Conservation (phyloP, 1,140 invertebrate species). For the Ostrea denselamellosa region DNA sequence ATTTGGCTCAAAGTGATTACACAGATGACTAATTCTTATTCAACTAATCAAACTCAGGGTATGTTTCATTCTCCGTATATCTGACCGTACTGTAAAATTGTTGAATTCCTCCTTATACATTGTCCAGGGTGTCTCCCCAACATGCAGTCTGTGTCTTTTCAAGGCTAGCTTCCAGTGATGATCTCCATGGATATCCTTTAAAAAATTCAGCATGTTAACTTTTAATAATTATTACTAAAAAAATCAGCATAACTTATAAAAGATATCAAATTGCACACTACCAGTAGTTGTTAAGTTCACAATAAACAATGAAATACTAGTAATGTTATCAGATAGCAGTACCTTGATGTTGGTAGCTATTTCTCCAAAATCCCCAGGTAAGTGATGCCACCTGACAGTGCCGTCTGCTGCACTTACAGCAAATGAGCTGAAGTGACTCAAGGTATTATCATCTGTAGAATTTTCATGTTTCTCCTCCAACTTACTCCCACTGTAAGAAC, state of each 20-base stretch:
- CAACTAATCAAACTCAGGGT: too few species aligned
- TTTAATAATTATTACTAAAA: background rate
- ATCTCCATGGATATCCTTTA: conserved; percentile 64
- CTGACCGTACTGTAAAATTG: conserved; percentile 66
- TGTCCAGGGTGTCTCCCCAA: conserved; percentile 73
- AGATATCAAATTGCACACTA: background rate
- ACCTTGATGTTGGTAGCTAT: conserved; percentile 62
- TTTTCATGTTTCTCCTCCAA: conserved; percentile 42
- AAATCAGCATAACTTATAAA: background rate
- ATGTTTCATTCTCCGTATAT: too few species aligned
- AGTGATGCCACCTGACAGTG: conserved; percentile 70
- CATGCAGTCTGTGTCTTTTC: conserved; percentile 68
- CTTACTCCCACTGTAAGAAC: background rate
- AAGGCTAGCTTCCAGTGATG: conserved; percentile 76
- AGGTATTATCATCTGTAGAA: conserved; percentile 56
- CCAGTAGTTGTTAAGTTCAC: background rate
- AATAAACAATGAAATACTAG: background rate
- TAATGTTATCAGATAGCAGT: background rate
- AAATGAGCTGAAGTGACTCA: conserved; percentile 73
- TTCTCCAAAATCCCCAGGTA: conserved; percentile 71
- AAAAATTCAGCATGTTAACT: background rate
- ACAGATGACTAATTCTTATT: too few species aligned
- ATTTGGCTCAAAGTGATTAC: too few species aligned
- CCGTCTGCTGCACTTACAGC: conserved; percentile 71
- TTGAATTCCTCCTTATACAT: conserved; percentile 69